phyloP scores from a whole-genome alignment of 2,113 vertebrate species.

The Chaetura pelagica region DNA sequence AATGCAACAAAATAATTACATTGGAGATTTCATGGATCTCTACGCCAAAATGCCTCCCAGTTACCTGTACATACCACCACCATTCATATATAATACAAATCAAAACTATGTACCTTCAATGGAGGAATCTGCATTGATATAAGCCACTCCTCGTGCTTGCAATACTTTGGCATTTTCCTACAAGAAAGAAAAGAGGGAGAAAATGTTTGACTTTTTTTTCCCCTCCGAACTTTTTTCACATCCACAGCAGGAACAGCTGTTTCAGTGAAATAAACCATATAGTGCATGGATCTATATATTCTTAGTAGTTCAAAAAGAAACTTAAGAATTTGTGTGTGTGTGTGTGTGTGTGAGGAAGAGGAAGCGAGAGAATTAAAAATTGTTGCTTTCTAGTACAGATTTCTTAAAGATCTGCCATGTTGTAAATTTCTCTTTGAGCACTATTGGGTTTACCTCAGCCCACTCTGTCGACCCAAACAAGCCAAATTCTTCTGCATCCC shows the following conservation, averaged over 20 bases:
- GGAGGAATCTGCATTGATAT: slow-evolving; percentile 95
- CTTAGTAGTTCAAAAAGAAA: neutral
- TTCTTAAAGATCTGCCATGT: neutral
- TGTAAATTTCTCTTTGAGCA: neutral
- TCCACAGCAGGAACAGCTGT: neutral
- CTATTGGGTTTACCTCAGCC: slow-evolving; percentile 87
- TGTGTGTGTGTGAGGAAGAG: too few relatives aligned
- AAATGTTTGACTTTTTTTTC: neutral
- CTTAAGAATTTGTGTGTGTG: neutral
- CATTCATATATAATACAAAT: neutral
- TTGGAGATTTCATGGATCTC: neutral
- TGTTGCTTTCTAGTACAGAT: neutral
- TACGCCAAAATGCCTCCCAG: neutral
- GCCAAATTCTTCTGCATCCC: slow-evolving; percentile 98
- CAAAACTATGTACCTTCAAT: slow-evolving; percentile 83
- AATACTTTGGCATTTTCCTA: slow-evolving; percentile 93
- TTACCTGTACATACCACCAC: neutral
- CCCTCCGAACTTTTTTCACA: neutral
- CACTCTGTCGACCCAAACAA: slow-evolving; percentile 95
- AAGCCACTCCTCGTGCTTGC: slow-evolving; percentile 91
- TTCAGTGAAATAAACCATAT: neutral
- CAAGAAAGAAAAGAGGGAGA: neutral
- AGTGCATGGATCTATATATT: neutral
- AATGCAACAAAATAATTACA: neutral
- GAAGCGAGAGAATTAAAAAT: neutral